These are phyloP conservation scores for Tiliacea aurago DNA, from an alignment of 2,888 invertebrate genomes.

Conservation along the genomic window DNA sequence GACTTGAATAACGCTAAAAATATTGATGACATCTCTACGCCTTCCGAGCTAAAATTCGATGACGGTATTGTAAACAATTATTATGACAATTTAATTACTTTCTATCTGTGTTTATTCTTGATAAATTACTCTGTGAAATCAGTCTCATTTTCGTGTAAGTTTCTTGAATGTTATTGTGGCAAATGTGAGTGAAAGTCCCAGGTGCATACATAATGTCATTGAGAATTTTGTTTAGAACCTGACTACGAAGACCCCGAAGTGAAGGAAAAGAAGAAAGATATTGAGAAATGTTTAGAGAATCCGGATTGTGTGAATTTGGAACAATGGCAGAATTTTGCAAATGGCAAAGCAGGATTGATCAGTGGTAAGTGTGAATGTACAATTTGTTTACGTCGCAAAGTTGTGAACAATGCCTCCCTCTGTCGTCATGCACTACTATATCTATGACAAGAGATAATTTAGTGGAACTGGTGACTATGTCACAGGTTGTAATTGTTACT, in stretches of 20 bases:
- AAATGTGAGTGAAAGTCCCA: slow-evolving; percentile 70
- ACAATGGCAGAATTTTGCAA: slow-evolving; percentile 91
- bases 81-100: slow-evolving; percentile 68
- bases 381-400: slow-evolving; percentile 47
- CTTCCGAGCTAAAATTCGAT: slow-evolving; percentile 93
- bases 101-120: slow-evolving; percentile 55
- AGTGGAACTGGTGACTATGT: slow-evolving; percentile 1
- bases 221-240: slow-evolving; percentile 83
- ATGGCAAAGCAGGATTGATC: slow-evolving; percentile 92
- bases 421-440: slow-evolving; percentile 29
- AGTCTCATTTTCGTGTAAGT: slow-evolving; percentile 20
- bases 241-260: slow-evolving; percentile 91
- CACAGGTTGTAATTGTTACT: background rate
- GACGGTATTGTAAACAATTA: slow-evolving; percentile 91
- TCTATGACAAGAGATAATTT: slow-evolving; percentile 20
- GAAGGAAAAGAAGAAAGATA: slow-evolving; percentile 90
- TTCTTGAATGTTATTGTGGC: slow-evolving; percentile 2
- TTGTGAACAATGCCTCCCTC: slow-evolving; percentile 28
- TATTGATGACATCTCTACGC: slow-evolving; percentile 90
- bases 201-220: slow-evolving; percentile 53
- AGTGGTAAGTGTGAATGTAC: slow-evolving; percentile 85
- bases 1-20: slow-evolving; percentile 85
- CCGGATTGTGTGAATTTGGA: slow-evolving; percentile 85
- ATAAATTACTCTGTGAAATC: slow-evolving; percentile 28
- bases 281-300: slow-evolving; percentile 90